Base-by-base conservation (phyloP, 2,797 vertebrate genomes). In the Glyptemys insculpta region DNA sequence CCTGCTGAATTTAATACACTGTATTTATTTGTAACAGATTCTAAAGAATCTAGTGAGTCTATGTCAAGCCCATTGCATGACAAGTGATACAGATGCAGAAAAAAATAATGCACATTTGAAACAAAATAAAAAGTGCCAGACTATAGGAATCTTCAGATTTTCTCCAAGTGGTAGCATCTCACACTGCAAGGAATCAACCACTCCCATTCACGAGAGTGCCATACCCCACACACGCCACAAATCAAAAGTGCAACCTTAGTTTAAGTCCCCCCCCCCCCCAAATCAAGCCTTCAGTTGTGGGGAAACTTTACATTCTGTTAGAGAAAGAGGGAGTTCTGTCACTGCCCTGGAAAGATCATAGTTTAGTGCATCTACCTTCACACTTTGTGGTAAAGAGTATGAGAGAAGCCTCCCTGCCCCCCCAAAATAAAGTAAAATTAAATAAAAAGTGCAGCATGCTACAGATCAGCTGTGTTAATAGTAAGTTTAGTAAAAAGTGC, bases 1-100 rank as follows among this genome's bases (percentile, higher is more conserved):
- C 1, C 93, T 94, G 94, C 82, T 25, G 56, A 2, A 37, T 88
- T 96, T 97, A 98, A 98, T 98, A 98, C 97, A 98, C 96, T 97
- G 97, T 97, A 97, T 97, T 97, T 97, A 98, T 98, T 98, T 4
- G 79, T 96, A 97, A 98, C 97, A 98, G 97, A 98, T 98, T 98
- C 97, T 97, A 98, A 98, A 98, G 97, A 98, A 98, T 98, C 97
- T 97, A 98, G 97, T 95, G 97, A 97, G 94, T 97, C 91, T 96
- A 97, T 96, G 97, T 97, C 97, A 98, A 95, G 97, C 97, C 96
- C 93, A 94, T 93, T 0, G 97, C 97, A 97, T 97, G 97, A 98
- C 97, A 97, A 93, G 96, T 95, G 96, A 93, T 97, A 97, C 96
- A 97, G 94, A 96, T 90, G 79, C 95, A 97, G 95, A 96, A 90